phyloP scores from a whole-genome alignment of 2,113 vertebrate species.

The Lophochroa leadbeateri region DNA sequence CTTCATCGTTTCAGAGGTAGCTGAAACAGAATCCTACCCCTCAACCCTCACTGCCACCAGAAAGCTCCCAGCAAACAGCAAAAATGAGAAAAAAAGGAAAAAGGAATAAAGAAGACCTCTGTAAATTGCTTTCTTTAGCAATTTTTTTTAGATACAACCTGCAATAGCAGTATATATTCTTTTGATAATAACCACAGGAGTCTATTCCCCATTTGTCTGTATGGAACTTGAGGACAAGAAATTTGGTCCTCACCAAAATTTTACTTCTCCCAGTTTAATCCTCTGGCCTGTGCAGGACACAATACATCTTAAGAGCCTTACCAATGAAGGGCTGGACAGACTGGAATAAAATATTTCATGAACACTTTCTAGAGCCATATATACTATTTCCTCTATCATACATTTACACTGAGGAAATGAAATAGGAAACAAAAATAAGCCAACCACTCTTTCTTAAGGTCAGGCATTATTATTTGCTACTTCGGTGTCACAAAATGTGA shows the following conservation, averaged over 20 bases:
- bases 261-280: background rate
- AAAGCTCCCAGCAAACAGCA: background rate
- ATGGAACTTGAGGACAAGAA: background rate
- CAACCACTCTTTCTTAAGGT: background rate
- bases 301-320: background rate
- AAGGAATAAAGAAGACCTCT: background rate
- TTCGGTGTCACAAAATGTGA: background rate
- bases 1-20: background rate
- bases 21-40: background rate
- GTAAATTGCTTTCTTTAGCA: background rate
- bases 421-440: background rate
- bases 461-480: background rate
- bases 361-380: background rate
- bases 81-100: background rate
- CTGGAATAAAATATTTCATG: background rate
- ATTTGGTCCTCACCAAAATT: background rate
- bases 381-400: background rate
- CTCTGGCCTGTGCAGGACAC: accelerated
- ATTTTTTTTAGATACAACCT: background rate
- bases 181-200: background rate
- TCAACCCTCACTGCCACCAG: background rate
- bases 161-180: background rate
- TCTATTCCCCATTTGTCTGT: background rate
- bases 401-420: background rate
- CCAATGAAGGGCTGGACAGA: background rate